A percentile compares a stretch with the other conserved stretches of the same genome.
phyloP scores from a whole-genome alignment of 2,797 vertebrate genomes.

The Catharus ustulatus region DNA sequence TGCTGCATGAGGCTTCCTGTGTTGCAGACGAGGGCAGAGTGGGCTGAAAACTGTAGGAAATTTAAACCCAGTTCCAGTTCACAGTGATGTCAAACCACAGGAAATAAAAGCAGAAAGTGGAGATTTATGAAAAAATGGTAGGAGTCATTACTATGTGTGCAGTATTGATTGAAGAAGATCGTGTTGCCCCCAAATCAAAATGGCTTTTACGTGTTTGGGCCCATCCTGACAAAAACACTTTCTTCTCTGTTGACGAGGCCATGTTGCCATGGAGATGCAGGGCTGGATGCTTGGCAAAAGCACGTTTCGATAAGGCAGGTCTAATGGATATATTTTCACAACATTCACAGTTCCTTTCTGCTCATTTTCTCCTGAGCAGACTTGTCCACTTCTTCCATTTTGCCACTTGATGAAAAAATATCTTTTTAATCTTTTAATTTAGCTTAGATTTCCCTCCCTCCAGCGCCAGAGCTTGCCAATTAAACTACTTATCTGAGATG shows the following conservation, averaged over 20 bases:
- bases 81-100: conserved; percentile 69
- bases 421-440: conserved; percentile 76
- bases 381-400: conserved; percentile 67
- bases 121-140: conserved; percentile 73
- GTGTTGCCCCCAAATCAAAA: conserved; percentile 75
- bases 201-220: conserved; percentile 76
- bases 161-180: conserved; percentile 78
- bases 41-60: conserved; percentile 46
- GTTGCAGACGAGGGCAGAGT: conserved; percentile 8
- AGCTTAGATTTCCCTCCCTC: conserved; percentile 65
- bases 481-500: conserved; percentile 68
- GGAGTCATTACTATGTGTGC: conserved; percentile 73
- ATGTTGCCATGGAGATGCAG: conserved; percentile 75
- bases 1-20: neutral
- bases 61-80: conserved; percentile 65
- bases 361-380: conserved; percentile 72
- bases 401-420: conserved; percentile 68
- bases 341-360: conserved; percentile 74
- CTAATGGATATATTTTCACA: conserved; percentile 77
- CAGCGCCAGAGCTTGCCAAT: conserved; percentile 57
- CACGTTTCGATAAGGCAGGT: conserved; percentile 73
- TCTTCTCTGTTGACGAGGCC: conserved; percentile 73
- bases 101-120: conserved; percentile 73
- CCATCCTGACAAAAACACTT: conserved; percentile 77
- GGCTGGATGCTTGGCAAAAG: conserved; percentile 68